Conservation (phyloP, 2,113 vertebrate genomes). For the Pampusana beccarii region DNA sequence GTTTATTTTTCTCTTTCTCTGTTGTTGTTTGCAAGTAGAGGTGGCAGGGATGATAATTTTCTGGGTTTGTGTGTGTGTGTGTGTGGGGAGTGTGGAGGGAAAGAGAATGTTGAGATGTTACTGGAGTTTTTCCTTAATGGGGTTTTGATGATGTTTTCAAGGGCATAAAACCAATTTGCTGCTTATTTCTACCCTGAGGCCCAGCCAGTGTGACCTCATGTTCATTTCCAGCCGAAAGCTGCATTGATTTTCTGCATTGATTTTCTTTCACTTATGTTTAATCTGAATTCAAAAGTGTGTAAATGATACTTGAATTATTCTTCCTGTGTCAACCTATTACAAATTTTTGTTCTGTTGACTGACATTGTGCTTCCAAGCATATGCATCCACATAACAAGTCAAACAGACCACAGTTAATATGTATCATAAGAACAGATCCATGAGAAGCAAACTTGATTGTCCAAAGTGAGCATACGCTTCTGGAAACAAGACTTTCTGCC, state of each 20-base stretch:
- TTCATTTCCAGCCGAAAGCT: constrained; percentile 22
- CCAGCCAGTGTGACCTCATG: constrained; percentile 17
- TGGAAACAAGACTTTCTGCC: constrained; percentile 8
- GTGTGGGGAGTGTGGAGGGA: too few relatives aligned
- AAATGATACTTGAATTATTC: constrained; percentile 22
- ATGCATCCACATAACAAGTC: background rate
- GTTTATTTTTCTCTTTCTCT: background rate
- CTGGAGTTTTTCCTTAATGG: background rate
- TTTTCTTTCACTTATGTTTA: constrained; percentile 17
- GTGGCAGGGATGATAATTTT: background rate
- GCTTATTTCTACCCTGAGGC: background rate
- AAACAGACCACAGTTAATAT: background rate
- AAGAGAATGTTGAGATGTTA: background rate
- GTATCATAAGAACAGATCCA: background rate
- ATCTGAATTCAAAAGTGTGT: background rate
- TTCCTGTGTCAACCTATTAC: background rate
- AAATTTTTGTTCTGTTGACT: background rate
- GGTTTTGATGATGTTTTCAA: constrained; percentile 25
- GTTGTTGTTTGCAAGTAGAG: background rate
- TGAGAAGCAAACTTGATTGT: background rate
- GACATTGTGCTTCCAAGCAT: background rate
- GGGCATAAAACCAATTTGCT: constrained; percentile 14
- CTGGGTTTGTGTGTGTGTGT: background rate
- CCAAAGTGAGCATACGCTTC: background rate
- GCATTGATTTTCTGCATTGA: constrained; percentile 25